These are phyloP conservation scores for Reinhardtius hippoglossoides DNA, from an alignment of 2,113 vertebrate species.

Conservation along the genomic window DNA sequence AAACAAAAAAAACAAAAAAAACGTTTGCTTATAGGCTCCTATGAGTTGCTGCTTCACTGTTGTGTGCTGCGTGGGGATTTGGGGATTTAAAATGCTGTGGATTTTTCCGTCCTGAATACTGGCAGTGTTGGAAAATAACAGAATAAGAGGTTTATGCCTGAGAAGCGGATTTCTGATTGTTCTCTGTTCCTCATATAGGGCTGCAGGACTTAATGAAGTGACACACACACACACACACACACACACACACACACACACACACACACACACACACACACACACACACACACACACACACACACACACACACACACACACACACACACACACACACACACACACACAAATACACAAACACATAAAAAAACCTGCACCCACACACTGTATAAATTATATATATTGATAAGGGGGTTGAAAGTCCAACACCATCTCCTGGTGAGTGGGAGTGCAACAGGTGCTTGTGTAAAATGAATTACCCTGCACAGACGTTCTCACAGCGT, in stretches of 20 bases:
- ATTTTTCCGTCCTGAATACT: constrained; percentile 71
- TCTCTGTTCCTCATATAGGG: constrained; percentile 66
- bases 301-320: neutral
- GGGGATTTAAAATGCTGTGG: constrained; percentile 65
- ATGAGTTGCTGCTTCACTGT: constrained; percentile 44
- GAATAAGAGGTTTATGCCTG: constrained; percentile 77
- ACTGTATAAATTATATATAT: constrained; percentile 36
- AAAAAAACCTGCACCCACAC: constrained; percentile 23
- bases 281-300: neutral
- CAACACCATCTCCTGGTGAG: constrained; percentile 33
- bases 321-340: too few species aligned
- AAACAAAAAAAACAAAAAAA: neutral
- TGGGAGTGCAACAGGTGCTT: constrained; percentile 16
- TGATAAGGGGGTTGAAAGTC: constrained; percentile 57
- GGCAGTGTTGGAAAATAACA: constrained; percentile 72
- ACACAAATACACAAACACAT: neutral
- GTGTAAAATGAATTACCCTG: constrained; percentile 28
- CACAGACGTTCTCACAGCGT: constrained; percentile 29
- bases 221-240: constrained; percentile 15
- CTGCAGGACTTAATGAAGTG: constrained; percentile 58
- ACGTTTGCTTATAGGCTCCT: constrained; percentile 20
- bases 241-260: neutral
- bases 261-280: too few species aligned
- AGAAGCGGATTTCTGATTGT: constrained; percentile 77
- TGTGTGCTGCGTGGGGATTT: constrained; percentile 57